Base-by-base conservation (phyloP, 2,113 vertebrate genomes). In the Aphyosemion australe region DNA sequence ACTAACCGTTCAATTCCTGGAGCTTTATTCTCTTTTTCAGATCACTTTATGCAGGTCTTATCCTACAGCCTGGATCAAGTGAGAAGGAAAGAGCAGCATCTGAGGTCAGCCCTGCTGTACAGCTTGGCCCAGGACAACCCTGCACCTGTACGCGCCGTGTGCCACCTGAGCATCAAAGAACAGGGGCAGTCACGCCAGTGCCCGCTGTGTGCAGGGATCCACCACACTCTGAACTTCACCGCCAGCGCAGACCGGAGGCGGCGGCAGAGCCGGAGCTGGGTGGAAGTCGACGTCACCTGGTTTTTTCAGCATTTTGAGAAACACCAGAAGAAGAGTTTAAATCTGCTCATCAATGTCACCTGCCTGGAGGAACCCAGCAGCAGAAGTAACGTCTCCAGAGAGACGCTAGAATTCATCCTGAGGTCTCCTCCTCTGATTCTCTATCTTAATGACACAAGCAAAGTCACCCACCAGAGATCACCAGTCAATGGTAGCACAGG, bases 91-190 rank as follows among this genome's bases (percentile, higher is more conserved):
- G 97, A 99, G 68, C 91, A 92, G 73, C 84, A 97, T 16, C 86
- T 96, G 56, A 96, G 94, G 87, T 96, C 96, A 0, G 92, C 96
- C 69, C 81, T 99, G 87, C 91, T 99, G 1, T 98, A 95, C 69
- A 93, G 92, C 52, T 89, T 95, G 31, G 92, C 93, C 78, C 90
- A 79, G 8, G 83, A 90, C 0, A 45, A 67, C 21, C 70, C 84
- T 4, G 16, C 69, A 12, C 80, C 92, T 1, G 31, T 87, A 3
- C 79, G 73, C 0, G 94, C 93, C n/a, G 41, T 47, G 20, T 95
- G 94, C 76, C 90, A 87, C 74, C 74, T 99, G 41, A 87, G 87
- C 34, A 72, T 94, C 0, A 85, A 84, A 50, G 92, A 93, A 52
- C 84, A 76, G 1, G 78, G 79, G 12, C 54, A 57, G 46, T 61